Evolutionary conservation across 2,113 vertebrate species (phyloP), one percentile per base, ranked within the genome.

Genomic region (Nannobrachium achirus): DNA sequence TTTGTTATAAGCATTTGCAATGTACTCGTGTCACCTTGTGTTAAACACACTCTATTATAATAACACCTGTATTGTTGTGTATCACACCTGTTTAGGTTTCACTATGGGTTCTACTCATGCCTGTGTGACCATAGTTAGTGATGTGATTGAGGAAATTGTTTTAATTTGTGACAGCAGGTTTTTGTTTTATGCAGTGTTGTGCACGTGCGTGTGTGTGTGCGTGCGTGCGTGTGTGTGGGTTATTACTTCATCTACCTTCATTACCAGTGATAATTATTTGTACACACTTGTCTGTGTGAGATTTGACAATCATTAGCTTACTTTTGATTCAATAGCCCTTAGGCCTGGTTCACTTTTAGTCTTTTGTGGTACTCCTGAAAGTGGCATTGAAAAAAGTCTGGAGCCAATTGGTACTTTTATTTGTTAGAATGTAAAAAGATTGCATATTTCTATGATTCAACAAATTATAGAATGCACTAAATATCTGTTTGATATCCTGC

Each of bases 261-360:
- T 69, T 64, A 39, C 66, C 78, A 67, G 56, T 71, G 60, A 63
- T 82, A 42, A 63, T 71, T 58, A 56, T 66, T 18, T 38, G 13
- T 71, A 33, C 50, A 56, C 25, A 59, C 10, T 33, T 19, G 10
- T 63, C 45, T 64, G 63, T 75, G 45, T 52, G 40, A 56, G 38
- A 55, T 66, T 60, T 58, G 72, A 82, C 79, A 81, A 76, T 80
- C 71, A 61, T 78, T 20, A 10, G 39, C 15, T 20, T 55, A 44
- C 56, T 10, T 40, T 62, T 68, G 2, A 42, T 58, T 58, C 25
- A 3, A 33, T 33, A 44, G 45, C n/a, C 11, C 11, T 48, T 48
- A 48, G 45, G 10, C 11, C 45, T 48, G 10, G 14, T 14, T 33
- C 3, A 33, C 25, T 33, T 39, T 58, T 45, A 6, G 15, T 38